Base-by-base conservation (phyloP, 1,140 invertebrate species). In the Pseudomyrmex pallidus region DNA sequence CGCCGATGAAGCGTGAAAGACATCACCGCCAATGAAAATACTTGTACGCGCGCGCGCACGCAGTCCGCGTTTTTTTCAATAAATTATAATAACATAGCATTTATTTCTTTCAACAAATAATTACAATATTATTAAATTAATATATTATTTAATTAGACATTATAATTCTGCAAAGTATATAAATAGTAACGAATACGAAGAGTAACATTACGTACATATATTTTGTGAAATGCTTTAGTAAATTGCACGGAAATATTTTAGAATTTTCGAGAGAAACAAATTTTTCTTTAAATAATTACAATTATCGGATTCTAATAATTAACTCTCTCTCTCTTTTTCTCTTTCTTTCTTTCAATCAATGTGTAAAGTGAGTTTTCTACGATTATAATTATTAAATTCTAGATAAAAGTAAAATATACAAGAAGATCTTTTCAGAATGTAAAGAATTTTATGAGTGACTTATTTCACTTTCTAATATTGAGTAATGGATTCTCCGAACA, bases 71-170 rank as follows among this genome's bases (percentile, higher is more conserved):
- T 52, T 59, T 80, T 80, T 72, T 48, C 44, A 59, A 80, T 57
- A 59, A 57, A 57, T 70, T 52, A 35, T 35, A 48, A 44, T 80
- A 70, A 80, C 72, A 57, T 70, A 59, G 13, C n/a, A 72, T 80
- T 80, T 77, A 77, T 22, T 44, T 70, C 44, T 25, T 20, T 78
- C 35, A 68, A 78, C 48, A 48, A 35, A 35, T 35, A 5, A 35
- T 5, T 35, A 35, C 5, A 35, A 3, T 35, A 35, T 35, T 35
- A 7, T 35, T 35, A 7, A 35, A 5, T 35, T 35, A 35, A 35
- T 35, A 35, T 7, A 35, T 7, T 35, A 35, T 7, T 35, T 35
- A 35, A 35, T 35, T 35, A 35, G 7, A 35, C 35, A 35, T 35
- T 35, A 35, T 7, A 35, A 35, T 35, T 7, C n/a, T n/a, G n/a